These are phyloP conservation scores for Tamias sibiricus DNA, from an alignment of 2,113 vertebrate species.

Conservation along the genomic window DNA sequence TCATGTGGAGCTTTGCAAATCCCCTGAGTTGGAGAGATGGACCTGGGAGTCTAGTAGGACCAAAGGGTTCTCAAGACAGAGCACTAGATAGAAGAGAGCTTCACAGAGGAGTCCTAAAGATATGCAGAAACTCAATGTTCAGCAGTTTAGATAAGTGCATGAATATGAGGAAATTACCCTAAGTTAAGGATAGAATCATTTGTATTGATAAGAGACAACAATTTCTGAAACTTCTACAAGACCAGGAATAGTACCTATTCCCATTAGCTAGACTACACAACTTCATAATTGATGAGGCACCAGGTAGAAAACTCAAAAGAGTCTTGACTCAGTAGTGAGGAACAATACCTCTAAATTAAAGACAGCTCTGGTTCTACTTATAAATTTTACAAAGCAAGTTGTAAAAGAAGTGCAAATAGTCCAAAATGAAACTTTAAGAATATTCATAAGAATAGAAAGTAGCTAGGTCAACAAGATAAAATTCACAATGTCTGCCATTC, in stretches of 20 bases:
- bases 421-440: not conserved
- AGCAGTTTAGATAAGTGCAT: not conserved
- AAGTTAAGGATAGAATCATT: not conserved
- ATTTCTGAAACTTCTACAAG: not conserved
- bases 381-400: not conserved
- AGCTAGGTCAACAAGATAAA: not conserved
- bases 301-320: not conserved
- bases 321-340: not conserved
- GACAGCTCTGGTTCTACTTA: not conserved
- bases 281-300: not conserved
- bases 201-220: not conserved
- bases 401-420: not conserved
- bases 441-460: not conserved
- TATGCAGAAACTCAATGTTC: not conserved
- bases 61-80: not conserved
- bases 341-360: not conserved
- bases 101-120: not conserved
- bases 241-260: not conserved
- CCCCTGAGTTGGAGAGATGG: not conserved
- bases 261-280: not conserved
- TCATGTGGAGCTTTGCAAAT: not conserved
- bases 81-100: not conserved
- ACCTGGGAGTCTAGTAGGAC: not conserved
- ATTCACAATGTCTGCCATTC: not conserved
- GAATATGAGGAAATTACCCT: not conserved